Conservation (phyloP, 2,888 invertebrate species). For the Petrolisthes manimaculis region DNA sequence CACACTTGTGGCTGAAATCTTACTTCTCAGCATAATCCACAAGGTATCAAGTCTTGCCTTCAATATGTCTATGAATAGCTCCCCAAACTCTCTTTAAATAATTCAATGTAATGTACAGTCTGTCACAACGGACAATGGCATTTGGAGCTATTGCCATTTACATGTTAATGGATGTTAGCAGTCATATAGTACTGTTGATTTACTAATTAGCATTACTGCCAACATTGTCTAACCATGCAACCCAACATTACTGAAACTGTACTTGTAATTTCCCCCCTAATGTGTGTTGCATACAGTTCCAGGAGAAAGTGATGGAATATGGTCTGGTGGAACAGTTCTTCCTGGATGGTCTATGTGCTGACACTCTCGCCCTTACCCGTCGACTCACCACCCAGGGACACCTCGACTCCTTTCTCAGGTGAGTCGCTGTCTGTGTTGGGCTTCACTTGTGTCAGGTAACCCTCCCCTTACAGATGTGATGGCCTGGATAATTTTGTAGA, state of each 20-base stretch:
- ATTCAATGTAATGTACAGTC: too few relatives aligned
- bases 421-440: not conserved
- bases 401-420: slow-evolving; percentile 50
- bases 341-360: slow-evolving; percentile 42
- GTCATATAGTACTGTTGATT: too few relatives aligned
- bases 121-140: too few relatives aligned
- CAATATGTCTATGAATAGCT: too few relatives aligned
- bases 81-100: too few relatives aligned
- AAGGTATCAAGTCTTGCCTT: slow-evolving; percentile 9
- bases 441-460: not conserved
- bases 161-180: too few relatives aligned
- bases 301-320: slow-evolving; percentile 46
- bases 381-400: slow-evolving; percentile 38
- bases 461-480: not conserved
- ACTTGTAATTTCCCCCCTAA: not conserved
- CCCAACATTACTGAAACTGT: not conserved
- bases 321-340: slow-evolving; percentile 54
- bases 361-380: slow-evolving; percentile 28
- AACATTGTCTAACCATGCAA: not conserved
- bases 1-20: slow-evolving; percentile 25
- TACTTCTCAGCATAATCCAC: slow-evolving; percentile 43
- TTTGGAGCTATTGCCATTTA: too few relatives aligned
- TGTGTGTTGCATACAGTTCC: slow-evolving; percentile 28
- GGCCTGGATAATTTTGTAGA: too few relatives aligned
- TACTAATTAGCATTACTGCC: not conserved